Evolutionary conservation across 2,113 vertebrate genomes (phyloP).

Genomic region (Cepphus grylle): DNA sequence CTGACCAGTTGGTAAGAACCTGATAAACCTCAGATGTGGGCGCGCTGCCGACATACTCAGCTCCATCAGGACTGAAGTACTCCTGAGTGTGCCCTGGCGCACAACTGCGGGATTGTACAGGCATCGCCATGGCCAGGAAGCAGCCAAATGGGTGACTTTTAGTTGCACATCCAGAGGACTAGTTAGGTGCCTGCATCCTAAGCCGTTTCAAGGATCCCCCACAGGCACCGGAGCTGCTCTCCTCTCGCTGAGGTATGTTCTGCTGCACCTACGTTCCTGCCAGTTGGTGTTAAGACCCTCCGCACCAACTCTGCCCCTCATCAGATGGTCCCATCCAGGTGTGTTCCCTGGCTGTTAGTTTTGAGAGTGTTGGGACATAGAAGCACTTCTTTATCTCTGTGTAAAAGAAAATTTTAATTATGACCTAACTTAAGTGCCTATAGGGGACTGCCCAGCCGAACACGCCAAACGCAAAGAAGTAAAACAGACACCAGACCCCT

Average conservation of each 20-base stretch:
- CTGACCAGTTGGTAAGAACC: neutral
- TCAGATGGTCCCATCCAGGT: neutral
- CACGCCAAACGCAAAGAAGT: neutral
- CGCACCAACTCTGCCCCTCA: neutral
- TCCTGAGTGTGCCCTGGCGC: accelerated
- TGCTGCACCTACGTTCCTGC: neutral
- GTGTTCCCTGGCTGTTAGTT: neutral
- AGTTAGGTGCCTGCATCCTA: neutral
- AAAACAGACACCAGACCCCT: neutral
- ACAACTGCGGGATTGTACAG: neutral
- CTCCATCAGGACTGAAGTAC: too few relatives aligned
- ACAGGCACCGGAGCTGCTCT: neutral
- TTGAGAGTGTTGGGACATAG: neutral
- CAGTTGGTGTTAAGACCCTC: neutral
- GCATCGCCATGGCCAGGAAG: neutral
- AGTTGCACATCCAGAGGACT: neutral
- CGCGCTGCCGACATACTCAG: neutral
- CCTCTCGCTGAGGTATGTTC: neutral
- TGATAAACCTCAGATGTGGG: neutral
- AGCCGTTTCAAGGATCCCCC: neutral
- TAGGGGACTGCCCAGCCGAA: neutral
- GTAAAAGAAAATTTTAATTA: neutral
- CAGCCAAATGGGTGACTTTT: neutral
- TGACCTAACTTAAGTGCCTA: neutral
- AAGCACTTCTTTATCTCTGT: neutral